A percentile compares a stretch with the other conserved stretches of the same genome.
These are phyloP conservation scores for Austrolebias charrua DNA, from an alignment of 2,797 vertebrate species.

Conservation along the genomic window DNA sequence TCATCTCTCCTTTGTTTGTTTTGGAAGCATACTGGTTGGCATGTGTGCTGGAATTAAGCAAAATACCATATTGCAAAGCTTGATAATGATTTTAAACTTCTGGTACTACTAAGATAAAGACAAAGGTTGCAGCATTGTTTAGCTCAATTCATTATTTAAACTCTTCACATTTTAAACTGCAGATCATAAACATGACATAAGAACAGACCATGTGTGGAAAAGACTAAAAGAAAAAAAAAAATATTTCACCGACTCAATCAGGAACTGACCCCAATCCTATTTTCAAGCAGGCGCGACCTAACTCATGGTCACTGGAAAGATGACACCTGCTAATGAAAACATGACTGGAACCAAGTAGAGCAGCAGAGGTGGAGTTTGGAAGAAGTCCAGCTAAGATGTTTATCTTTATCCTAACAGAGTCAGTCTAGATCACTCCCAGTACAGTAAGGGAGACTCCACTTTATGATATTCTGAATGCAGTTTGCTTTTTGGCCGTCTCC, in stretches of 20 bases:
- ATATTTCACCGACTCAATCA: slow-evolving; percentile 1
- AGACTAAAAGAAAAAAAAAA: neutral
- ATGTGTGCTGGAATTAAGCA: slow-evolving; percentile 46
- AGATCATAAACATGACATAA: neutral
- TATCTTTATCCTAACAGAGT: slow-evolving; percentile 26
- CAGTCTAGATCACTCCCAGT: slow-evolving; percentile 13
- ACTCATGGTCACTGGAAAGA: slow-evolving; percentile 59
- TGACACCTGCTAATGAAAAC: slow-evolving; percentile 57
- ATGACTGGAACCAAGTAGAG: slow-evolving; percentile 32
- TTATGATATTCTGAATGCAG: neutral
- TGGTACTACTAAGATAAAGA: slow-evolving; percentile 10
- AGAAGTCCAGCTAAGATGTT: slow-evolving; percentile 30
- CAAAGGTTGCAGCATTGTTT: slow-evolving; percentile 5
- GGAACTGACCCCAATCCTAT: neutral
- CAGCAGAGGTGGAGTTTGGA: slow-evolving; percentile 24
- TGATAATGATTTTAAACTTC: slow-evolving; percentile 43
- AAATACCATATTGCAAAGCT: slow-evolving; percentile 22
- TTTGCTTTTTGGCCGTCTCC: slow-evolving; percentile 12
- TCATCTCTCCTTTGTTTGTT: slow-evolving; percentile 47
- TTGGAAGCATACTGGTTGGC: slow-evolving; percentile 41
- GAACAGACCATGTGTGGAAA: neutral
- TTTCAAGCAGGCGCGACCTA: slow-evolving; percentile 32
- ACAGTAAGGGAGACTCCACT: slow-evolving; percentile 8
- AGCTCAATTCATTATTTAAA: neutral
- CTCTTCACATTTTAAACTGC: neutral